phyloP scores from a whole-genome alignment of 2,797 vertebrate species.

The Bufotes viridis region DNA sequence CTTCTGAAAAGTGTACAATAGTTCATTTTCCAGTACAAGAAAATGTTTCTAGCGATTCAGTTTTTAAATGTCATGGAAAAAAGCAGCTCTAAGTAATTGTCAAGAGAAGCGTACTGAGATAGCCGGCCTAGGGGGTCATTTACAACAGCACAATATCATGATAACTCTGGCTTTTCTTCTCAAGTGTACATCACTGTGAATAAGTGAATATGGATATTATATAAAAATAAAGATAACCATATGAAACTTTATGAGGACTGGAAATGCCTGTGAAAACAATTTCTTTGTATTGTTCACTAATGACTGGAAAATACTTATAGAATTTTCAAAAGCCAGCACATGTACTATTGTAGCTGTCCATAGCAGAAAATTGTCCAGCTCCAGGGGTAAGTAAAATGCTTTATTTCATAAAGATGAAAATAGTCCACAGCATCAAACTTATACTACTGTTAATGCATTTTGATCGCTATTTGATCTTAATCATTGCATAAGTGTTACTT shows the following conservation, averaged over 20 bases:
- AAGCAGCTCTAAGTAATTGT: constrained; percentile 19
- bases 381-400: too few relatives aligned
- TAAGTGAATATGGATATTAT: not conserved
- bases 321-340: not conserved
- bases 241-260: not conserved
- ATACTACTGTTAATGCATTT: too few relatives aligned
- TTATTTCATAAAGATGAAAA: too few relatives aligned
- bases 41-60: constrained; percentile 40
- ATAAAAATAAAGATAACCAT: not conserved
- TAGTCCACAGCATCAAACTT: too few relatives aligned
- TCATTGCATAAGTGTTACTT: too few relatives aligned
- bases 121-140: not conserved
- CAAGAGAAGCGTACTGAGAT: not conserved
- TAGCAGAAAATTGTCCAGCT: too few relatives aligned
- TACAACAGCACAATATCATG: not conserved
- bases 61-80: constrained; percentile 46
- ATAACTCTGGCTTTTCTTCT: not conserved
- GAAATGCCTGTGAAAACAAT: not conserved
- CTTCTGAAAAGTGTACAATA: constrained; percentile 46
- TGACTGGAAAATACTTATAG: not conserved
- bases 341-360: too few relatives aligned
- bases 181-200: not conserved
- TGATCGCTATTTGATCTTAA: too few relatives aligned
- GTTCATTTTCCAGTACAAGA: constrained; percentile 26
- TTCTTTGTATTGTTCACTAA: not conserved